Percentiles rank a stretch among this genome's conserved stretches.
Conservation (phyloP, 2,797 vertebrate genomes). For the Euthynnus affinis region DNA sequence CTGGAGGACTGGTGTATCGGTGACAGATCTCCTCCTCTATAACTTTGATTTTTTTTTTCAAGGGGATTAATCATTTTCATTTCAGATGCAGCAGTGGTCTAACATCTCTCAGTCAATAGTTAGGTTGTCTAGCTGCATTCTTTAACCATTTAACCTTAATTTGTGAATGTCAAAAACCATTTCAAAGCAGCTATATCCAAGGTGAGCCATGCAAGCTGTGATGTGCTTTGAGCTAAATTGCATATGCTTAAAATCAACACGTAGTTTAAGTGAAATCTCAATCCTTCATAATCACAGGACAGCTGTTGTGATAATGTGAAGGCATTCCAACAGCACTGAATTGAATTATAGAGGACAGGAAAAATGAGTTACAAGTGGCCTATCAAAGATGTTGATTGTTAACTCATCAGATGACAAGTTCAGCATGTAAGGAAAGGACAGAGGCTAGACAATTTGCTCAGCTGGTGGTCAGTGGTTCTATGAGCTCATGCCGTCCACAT, state of each 20-base stretch:
- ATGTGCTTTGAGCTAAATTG: no score
- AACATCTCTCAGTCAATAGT: not conserved
- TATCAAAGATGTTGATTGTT: not conserved
- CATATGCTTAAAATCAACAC: not conserved
- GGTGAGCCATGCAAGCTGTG: no score
- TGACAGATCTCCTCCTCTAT: no score
- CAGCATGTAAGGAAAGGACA: not conserved
- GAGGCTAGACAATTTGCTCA: no score
- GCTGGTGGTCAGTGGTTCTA: no score
- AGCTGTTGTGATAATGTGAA: not conserved
- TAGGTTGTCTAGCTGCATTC: no score
- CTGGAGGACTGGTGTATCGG: not conserved
- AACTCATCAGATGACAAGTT: not conserved
- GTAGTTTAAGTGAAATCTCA: fast-evolving
- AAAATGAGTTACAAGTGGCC: no score
- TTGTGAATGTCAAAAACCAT: no score
- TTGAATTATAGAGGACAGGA: not conserved
- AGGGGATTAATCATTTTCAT: not conserved
- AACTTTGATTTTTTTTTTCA: not conserved
- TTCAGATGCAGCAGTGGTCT: not conserved
- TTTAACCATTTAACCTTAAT: no score
- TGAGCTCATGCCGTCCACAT: no score
- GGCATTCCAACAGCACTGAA: not conserved
- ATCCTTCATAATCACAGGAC: not conserved
- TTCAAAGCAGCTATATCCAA: no score